phyloP scores from a whole-genome alignment of 2,888 invertebrate genomes.

The Tetragonisca angustula region DNA sequence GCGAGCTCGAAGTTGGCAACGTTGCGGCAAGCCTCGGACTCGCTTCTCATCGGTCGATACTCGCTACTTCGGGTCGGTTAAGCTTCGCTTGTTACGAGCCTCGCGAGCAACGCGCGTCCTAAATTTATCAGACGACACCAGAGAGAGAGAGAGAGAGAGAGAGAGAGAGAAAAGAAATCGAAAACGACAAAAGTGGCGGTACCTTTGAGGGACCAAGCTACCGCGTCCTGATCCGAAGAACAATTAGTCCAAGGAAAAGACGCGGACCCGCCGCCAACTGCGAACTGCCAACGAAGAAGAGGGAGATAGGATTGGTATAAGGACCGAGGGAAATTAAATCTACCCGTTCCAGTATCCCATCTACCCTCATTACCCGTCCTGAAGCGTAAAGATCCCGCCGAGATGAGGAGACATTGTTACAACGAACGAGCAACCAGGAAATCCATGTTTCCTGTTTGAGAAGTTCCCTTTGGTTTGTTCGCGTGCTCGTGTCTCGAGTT shows the following conservation, averaged over 20 bases:
- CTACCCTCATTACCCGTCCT: slow-evolving; percentile 73
- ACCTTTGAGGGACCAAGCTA: slow-evolving; percentile 38
- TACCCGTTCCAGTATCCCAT: slow-evolving; percentile 58
- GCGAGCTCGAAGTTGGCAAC: too few relatives aligned
- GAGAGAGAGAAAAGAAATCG: neutral
- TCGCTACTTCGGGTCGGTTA: too few relatives aligned
- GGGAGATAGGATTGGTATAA: slow-evolving; percentile 18
- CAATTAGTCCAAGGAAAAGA: neutral
- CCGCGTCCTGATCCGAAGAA: slow-evolving; percentile 22
- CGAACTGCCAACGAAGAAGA: slow-evolving; percentile 23
- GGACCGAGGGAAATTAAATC: slow-evolving; percentile 70
- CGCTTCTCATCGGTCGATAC: too few relatives aligned
- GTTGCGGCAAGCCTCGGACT: too few relatives aligned
- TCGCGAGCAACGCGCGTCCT: too few relatives aligned
- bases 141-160: neutral
- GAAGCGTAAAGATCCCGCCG: slow-evolving; percentile 72
- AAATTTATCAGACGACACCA: too few relatives aligned
- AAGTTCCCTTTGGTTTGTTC: slow-evolving; percentile 25
- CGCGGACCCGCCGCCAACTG: neutral
- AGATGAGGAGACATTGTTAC: slow-evolving; percentile 70
- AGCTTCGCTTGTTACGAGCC: too few relatives aligned
- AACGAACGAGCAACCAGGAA: slow-evolving; percentile 63
- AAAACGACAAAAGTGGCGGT: slow-evolving; percentile 10
- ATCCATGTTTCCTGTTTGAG: slow-evolving; percentile 70
- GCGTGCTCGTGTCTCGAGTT: slow-evolving; percentile 24